These are phyloP conservation scores for Oncorhynchus tshawytscha DNA, from an alignment of 2,113 vertebrate species.

Conservation along the genomic window DNA sequence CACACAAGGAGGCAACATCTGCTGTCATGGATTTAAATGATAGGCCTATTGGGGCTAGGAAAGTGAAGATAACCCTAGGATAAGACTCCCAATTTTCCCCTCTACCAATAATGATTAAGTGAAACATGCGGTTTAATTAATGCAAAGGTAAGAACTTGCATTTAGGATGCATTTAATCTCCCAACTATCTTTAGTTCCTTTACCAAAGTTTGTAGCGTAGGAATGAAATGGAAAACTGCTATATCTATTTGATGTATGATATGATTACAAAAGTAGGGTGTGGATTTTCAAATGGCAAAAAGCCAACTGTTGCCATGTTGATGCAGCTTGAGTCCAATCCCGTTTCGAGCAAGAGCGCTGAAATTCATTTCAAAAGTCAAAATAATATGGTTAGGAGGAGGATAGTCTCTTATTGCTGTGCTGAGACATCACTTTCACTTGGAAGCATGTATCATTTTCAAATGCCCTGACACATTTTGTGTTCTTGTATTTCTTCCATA, in stretches of 20 bases:
- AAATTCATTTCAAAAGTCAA: conserved; percentile 11
- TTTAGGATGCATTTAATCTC: conserved; percentile 8
- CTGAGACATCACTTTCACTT: conserved; percentile 33
- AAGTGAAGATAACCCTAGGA: conserved; percentile 95
- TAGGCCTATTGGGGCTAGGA: conserved; percentile 94
- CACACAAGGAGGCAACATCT: conserved; percentile 91
- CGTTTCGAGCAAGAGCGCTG: conserved; percentile 31
- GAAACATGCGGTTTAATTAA: conserved; percentile 4
- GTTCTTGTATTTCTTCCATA: conserved; percentile 31
- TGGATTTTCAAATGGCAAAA: conserved; percentile 20
- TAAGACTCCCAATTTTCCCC: conserved; percentile 53
- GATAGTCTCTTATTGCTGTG: conserved; percentile 6
- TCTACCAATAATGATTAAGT: not conserved
- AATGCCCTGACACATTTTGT: conserved; percentile 8
- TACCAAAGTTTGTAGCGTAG: conserved; percentile 27
- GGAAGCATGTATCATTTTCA: conserved; percentile 22
- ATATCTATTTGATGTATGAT: conserved; percentile 17
- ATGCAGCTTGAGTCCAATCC: conserved; percentile 37
- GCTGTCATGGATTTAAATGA: conserved; percentile 98
- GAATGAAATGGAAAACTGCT: conserved; percentile 1
- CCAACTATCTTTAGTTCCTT: conserved; percentile 7
- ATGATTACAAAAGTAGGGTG: conserved; percentile 18
- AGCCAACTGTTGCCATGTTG: conserved; percentile 11
- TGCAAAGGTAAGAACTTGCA: conserved; percentile 5
- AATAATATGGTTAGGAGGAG: not conserved